Evolutionary conservation across 2,888 invertebrate species (phyloP), one percentile per base, ranked within the genome.

Genomic region (Dynastes grantii): DNA sequence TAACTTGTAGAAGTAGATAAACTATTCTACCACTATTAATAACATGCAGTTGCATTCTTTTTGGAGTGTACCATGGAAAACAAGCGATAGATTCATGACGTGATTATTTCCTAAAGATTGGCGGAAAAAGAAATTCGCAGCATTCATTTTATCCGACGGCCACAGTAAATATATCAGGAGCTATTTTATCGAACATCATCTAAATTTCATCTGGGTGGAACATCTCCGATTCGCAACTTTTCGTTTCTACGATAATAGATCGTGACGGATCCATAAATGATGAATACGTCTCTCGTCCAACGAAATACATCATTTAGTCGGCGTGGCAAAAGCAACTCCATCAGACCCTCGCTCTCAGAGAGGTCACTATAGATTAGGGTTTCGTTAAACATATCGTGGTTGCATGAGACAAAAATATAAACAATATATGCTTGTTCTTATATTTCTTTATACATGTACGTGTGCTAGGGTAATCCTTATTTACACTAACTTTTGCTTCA

Each of bases 291-390:
- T 85, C 85, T 81, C 55, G 55, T 84, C 83, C 83, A 86, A 82
- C 81, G 82, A 80, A 80, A 87, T 87, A 82, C 85, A 87, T 87
- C 87, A 87, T 87, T 87, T 85, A 87, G 81, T 80, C 78, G 78
- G 55, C n/a, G 76, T 75, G 64, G 45, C 40, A 49, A 71, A 16
- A 11, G 11, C 27, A 16, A 37, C 63, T 77, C 76, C 76, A 58
- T 58, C 76, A 53, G 45, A 16, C 9, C n/a, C 9, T 53, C n/a
- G 2, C 16, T 2, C 22, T 4, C 9, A 8, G 3, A 27, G 4
- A 40, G 68, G 45, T 58, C 76, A 68, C 73, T 76, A 70, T 13
- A 45, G 65, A 65, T 77, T 79, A 49, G 1, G 45, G 45, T 45
- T 45, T 45, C 9, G 8, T 45, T 45, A 1, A 2, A 75, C n/a